Evolutionary conservation across 37 sponge, comb jelly and placozoan genomes (phyloP), one percentile per base, ranked within the genome.

Genomic region (Chondrilla cf. caribensis): DNA sequence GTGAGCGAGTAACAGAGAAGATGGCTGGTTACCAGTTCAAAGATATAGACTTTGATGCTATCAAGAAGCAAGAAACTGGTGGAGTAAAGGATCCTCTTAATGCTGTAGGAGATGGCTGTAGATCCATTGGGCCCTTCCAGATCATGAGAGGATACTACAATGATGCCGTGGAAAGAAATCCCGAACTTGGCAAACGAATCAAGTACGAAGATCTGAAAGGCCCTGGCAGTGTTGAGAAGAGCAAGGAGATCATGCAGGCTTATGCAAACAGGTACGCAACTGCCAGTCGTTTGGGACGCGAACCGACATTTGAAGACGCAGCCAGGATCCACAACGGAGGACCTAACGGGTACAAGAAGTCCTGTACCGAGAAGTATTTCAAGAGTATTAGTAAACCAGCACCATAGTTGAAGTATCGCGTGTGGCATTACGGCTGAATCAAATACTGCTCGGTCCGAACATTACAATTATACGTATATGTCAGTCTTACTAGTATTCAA

Each of bases 211-310:
- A 60, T 25, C 42, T 78, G 8, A 78, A 9, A 22, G 85, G 85
- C 2, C 57, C 79, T 1, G 85, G 70, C 0, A 65, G 79, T 28
- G 14, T 54, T 25, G 36, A 2, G 15, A 58, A 79, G 54, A 32
- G 59, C 58, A 36, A 79, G 58, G 35, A 26, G 14, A 75, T 79
- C 2, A 38, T 70, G 75, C 58, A 80, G 60, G 51, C 51, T 0
- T 86, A 86, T 75, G 26, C 81, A 47, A 58, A 70, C 19, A 55
- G 81, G 25, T 86, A 86, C 38, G 62, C 86, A 0, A 86, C 86
- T 33, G 31, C 21, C 18, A 32, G 8, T 3, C 81, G 81, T 0
- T 41, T 86, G 29, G 81, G 81, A 2, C 86, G 39, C 37, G 35
- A 29, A 28, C 83, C 76, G 18, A 73, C 76, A 19, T 43, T 43